These are phyloP conservation scores for Hydrochoerus hydrochaeris DNA, from an alignment of 2,113 vertebrate species.

Conservation along the genomic window DNA sequence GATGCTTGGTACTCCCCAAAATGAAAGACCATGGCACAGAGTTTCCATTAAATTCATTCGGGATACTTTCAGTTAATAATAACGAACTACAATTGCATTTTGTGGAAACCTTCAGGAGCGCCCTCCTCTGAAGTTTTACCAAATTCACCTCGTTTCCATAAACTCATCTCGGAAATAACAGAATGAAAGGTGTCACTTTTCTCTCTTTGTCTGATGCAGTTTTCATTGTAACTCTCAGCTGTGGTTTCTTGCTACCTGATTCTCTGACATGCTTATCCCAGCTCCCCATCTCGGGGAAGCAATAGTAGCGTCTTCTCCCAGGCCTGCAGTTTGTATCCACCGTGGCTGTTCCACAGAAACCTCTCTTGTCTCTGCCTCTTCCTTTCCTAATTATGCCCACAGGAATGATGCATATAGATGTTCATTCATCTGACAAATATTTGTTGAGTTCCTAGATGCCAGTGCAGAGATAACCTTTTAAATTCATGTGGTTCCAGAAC, in stretches of 20 bases:
- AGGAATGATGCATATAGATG: not conserved
- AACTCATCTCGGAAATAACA: not conserved
- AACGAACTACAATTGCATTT: not conserved
- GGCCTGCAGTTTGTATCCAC: not conserved
- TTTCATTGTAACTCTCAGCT: not conserved
- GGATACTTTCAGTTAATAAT: not conserved
- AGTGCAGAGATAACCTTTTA: conserved; percentile 5
- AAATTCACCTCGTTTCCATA: not conserved
- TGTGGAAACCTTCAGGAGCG: not conserved
- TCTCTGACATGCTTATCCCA: not conserved
- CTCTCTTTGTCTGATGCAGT: not conserved
- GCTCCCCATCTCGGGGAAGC: not conserved
- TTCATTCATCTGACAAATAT: conserved; percentile 13
- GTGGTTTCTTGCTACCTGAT: not conserved
- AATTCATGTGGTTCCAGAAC: conserved; percentile 18
- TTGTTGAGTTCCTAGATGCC: not conserved
- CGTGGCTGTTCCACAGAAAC: not conserved
- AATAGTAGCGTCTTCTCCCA: not conserved
- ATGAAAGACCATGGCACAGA: not conserved
- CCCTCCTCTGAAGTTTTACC: not conserved
- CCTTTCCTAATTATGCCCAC: not conserved
- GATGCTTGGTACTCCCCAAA: not conserved
- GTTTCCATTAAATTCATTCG: not conserved
- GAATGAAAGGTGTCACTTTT: not conserved
- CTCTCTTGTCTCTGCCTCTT: not conserved